phyloP scores from a whole-genome alignment of 2,888 invertebrate species.

The Apeira syringaria region DNA sequence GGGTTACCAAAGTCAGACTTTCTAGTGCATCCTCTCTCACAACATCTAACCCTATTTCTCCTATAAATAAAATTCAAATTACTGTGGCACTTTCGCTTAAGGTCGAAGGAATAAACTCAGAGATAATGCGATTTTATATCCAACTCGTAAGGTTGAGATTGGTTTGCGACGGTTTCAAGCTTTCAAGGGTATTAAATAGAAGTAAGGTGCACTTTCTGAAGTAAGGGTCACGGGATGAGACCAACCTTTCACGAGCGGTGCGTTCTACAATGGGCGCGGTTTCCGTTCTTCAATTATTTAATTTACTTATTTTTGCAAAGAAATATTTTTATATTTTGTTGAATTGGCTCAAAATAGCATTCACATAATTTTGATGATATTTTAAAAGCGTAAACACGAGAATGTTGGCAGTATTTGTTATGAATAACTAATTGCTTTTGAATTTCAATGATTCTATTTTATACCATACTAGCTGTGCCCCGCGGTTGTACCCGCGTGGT shows the following conservation, averaged over 20 bases:
- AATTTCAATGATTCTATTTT: too few relatives aligned
- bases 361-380: constrained; percentile 13
- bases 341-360: too few relatives aligned
- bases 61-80: constrained; percentile 43
- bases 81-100: constrained; percentile 43
- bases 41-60: constrained; percentile 38
- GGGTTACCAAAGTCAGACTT: constrained; percentile 52
- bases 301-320: background rate
- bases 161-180: constrained; percentile 35
- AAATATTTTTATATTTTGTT: too few relatives aligned
- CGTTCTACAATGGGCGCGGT: constrained; percentile 63
- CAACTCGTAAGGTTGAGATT: constrained; percentile 35
- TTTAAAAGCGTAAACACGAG: background rate
- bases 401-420: background rate
- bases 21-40: constrained; percentile 41
- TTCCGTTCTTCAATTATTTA: constrained; percentile 43
- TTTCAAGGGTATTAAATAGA: constrained; percentile 44
- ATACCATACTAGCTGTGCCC: too few relatives aligned
- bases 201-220: constrained; percentile 65
- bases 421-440: constrained; percentile 5
- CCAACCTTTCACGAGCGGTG: constrained; percentile 79
- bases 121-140: constrained; percentile 19
- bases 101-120: constrained; percentile 21
- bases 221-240: constrained; percentile 78
- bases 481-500: too few relatives aligned